Base-by-base conservation (phyloP, 2,888 invertebrate species). In the Choristoneura rosaceana region DNA sequence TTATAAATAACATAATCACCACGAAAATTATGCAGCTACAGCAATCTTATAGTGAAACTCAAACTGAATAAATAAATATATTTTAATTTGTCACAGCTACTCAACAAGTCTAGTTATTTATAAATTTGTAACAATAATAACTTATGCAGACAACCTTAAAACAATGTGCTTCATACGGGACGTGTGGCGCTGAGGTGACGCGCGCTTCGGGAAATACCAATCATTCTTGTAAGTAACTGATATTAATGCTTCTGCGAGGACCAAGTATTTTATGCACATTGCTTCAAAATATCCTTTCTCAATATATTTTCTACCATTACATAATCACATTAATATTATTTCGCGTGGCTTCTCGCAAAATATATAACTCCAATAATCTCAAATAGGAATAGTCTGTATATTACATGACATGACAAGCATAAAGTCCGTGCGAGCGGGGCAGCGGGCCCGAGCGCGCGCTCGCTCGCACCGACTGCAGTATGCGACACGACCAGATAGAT, bases 1-100 rank as follows among this genome's bases (percentile, higher is more conserved):
- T 93, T 93, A 94, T 88, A 85, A 90, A 93, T 91, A 92, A 93
- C 88, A 88, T 89, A 91, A 92, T 93, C 92, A 93, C 90, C 90
- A 89, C 89, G 88, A 89, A 92, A 91, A 87, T 90, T 91, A 93
- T 91, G 90, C 88, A 89, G 87, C 92, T 93, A 92, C 90, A 91
- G 90, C 87, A 86, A 90, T 90, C 85, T 80, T 86, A 89, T 84
- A 83, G 84, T 87, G 84, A 83, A 90, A 92, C 88, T 88, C 80
- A 88, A 91, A 91, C 87, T 86, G 80, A 91, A 90, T 91, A 92
- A 93, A 93, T 93, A 92, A 92, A 89, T 89, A 88, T 69, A 73
- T 73, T 90, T 86, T 82, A 84, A 90, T 87, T 87, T 89, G 85
- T 92, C 91, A 91, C 87, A 87, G 92, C 93, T 93, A 93, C 90